Base-by-base conservation (phyloP, 2,113 vertebrate genomes). In the Melanostigma gelatinosum region DNA sequence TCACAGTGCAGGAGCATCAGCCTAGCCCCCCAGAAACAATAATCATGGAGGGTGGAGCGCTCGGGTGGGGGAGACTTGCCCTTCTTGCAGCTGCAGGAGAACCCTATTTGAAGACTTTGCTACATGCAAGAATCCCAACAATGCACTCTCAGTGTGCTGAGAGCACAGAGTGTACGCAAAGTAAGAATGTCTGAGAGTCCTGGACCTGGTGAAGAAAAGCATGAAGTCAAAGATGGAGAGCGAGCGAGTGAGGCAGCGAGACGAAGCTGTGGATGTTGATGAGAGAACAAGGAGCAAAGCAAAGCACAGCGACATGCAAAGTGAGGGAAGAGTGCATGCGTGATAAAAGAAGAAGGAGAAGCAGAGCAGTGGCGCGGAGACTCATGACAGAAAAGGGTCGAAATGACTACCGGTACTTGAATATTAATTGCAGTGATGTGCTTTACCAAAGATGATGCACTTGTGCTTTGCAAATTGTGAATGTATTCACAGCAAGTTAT, bases 61-160 rank as follows among this genome's bases (percentile, higher is more conserved):
- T 62, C 34, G 80, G 79, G 84, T 32, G 72, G 74, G 81, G 77
- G 67, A 6, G 42, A 38, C 55, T 1, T 76, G 72, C 82, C 65
- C 57, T 66, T 34, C 20, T 27, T 75, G 57, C 70, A 87, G 86
- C 84, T 79, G 82, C 62, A 76, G 75, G 74, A 81, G 85, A 85
- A 71, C 73, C 63, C 60, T 55, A 61, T 91, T 80, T 91, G 75
- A 87, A 78, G 82, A 82, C 58, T 57, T 68, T 54, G 66, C 74
- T 78, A 83, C 66, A 82, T 84, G 65, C 66, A 93, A 70, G 91
- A 93, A 93, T 93, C 82, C 65, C 67, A 94, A 88, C 89, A 93
- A 94, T 90, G 84, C 67, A 76, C 85, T 84, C 81, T 75, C 80
- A 82, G 79, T 76, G 81, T 83, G 91, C 73, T 24, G 24, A 24